phyloP scores from a whole-genome alignment of 2,797 vertebrate species.

The Heliangelus exortis region DNA sequence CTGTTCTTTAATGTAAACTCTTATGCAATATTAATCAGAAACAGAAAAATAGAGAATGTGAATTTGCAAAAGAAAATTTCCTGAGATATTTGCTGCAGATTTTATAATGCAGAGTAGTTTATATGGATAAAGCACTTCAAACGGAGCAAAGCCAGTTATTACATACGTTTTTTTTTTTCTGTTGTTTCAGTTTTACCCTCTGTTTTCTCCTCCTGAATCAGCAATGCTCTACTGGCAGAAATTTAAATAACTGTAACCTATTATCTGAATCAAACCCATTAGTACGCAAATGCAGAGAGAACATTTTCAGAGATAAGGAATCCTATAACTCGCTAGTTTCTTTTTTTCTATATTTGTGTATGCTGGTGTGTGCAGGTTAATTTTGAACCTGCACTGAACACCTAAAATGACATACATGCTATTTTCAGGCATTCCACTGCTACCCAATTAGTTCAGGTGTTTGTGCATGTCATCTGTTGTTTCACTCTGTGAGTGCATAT shows the following conservation, averaged over 20 bases:
- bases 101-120: background rate
- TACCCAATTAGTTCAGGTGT: background rate
- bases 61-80: background rate
- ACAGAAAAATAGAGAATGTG: background rate
- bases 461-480: background rate
- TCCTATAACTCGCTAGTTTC: accelerated
- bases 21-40: background rate
- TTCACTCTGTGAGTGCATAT: background rate
- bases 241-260: background rate
- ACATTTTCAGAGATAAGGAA: constrained; percentile 9
- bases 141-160: background rate
- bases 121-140: background rate
- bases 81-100: background rate
- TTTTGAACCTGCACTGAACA: background rate
- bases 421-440: background rate
- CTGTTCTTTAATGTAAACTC: background rate
- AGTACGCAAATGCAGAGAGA: background rate
- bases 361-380: background rate
- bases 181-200: accelerated
- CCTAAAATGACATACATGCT: background rate
- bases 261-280: background rate
- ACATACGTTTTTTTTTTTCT: background rate
- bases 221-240: background rate
- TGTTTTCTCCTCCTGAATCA: background rate
- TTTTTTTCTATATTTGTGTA: background rate